Evolutionary conservation across 1,140 invertebrate species (phyloP).

Genomic region (Scylla paramamosain): DNA sequence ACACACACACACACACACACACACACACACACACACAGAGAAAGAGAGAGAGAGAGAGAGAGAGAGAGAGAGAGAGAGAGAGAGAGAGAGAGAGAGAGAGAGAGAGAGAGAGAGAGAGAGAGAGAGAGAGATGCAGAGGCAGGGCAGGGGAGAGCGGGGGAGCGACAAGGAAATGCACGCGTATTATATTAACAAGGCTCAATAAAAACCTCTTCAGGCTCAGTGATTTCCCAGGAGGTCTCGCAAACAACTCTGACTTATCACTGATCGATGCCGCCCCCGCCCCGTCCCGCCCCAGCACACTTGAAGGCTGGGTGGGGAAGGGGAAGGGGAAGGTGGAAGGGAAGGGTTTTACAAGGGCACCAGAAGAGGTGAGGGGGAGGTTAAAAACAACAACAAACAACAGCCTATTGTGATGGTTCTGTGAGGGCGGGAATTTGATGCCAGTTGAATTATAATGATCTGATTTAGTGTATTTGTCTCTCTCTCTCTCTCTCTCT

Average conservation of each 20-base stretch:
- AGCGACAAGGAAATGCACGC: neutral
- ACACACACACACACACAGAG: too few species aligned
- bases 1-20: too few species aligned
- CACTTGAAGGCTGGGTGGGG: neutral
- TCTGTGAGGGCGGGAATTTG: too few species aligned
- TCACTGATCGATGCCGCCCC: too few species aligned
- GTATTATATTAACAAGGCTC: neutral
- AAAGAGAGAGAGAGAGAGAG: neutral
- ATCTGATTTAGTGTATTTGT: neutral
- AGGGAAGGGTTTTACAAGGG: too few species aligned
- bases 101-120: slow-evolving; percentile 6
- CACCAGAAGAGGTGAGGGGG: too few species aligned
- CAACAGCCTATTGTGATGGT: too few species aligned
- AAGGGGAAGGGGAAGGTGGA: too few species aligned
- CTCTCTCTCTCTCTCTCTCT: neutral
- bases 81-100: slow-evolving; percentile 29
- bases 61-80: slow-evolving; percentile 29
- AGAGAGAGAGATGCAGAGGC: neutral
- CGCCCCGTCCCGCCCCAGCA: neutral
- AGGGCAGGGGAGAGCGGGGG: neutral
- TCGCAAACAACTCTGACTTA: too few species aligned
- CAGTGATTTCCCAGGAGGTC: neutral
- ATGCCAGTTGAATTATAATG: too few species aligned
- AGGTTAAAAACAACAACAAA: too few species aligned
- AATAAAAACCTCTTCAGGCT: neutral